A percentile compares a stretch with the other conserved stretches of the same genome.
Conservation (phyloP, 2,113 vertebrate species). For the Struthio camelus region DNA sequence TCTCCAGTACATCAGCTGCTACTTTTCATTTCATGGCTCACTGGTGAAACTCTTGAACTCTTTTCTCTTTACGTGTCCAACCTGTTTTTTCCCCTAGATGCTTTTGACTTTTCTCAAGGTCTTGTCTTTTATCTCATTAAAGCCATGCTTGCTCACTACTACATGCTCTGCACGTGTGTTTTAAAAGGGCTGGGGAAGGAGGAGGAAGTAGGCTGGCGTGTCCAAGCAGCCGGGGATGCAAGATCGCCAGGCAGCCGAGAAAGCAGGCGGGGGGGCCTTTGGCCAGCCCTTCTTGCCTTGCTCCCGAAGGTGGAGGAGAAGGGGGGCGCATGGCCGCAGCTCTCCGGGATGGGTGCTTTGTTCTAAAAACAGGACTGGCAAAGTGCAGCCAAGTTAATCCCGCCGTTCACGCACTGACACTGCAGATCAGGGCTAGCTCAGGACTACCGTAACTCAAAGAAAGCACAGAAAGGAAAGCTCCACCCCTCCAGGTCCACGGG, state of each 20-base stretch:
- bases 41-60: constrained; percentile 77
- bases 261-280: neutral
- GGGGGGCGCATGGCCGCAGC: neutral
- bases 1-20: constrained; percentile 75
- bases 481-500: neutral
- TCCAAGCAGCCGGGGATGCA: neutral
- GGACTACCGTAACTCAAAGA: neutral
- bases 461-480: neutral
- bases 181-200: neutral
- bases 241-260: neutral
- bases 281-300: neutral
- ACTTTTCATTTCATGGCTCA: constrained; percentile 83
- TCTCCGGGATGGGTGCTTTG: neutral
- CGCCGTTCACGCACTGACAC: rapidly evolving
- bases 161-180: neutral
- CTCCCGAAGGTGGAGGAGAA: neutral
- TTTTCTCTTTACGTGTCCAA: constrained; percentile 59
- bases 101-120: constrained; percentile 26
- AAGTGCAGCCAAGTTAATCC: neutral
- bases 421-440: neutral
- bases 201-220: neutral
- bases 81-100: constrained; percentile 18
- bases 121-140: neutral
- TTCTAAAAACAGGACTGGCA: neutral
- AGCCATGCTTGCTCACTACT: neutral